Base-by-base conservation (phyloP, 2,888 invertebrate species). In the Cephalotes varians region DNA sequence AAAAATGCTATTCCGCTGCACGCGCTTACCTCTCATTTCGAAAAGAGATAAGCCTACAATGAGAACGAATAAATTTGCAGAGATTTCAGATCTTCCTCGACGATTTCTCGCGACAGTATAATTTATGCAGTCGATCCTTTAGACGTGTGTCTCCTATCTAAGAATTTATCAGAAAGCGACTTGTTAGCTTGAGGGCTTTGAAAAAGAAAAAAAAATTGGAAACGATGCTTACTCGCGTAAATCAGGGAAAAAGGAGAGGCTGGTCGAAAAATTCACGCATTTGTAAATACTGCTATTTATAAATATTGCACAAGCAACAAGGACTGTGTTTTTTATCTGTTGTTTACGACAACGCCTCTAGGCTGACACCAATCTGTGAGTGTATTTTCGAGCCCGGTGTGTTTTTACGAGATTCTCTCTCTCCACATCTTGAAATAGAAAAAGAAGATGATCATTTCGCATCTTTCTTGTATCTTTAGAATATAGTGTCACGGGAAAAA, bases 121-220 rank as follows among this genome's bases (percentile, higher is more conserved):
- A 89, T 89, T 89, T 88, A 89, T 88, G 86, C 85, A 89, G 86
- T 83, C 83, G 84, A 85, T 89, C 83, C 76, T 86, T 88, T 81
- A 85, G 81, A 85, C 89, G 84, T 86, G 88, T 89, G 88, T 85
- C 84, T 88, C 74, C 81, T 83, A 84, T 86, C 85, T 86, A 85
- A 82, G 86, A 89, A 89, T 89, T 89, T 88, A 82, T 89, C 85
- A 86, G 85, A 64, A 83, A 74, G 81, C 65, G 60, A 44, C 58
- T n/a, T 37, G 58, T 65, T 77, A 84, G 79, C 34, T 47, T 31
- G 28, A 73, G 51, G 34, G 60, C 44, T 31, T 21, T 3, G 9
- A 0, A n/a, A 72, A 51, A 21, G 25, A 40, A 28, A 40, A 58
- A 34, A 44, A 28, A 37, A 40, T 40, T 28, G 62, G 6, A 7